Conservation (phyloP, 2,888 invertebrate genomes). For the Metalampra italica region DNA sequence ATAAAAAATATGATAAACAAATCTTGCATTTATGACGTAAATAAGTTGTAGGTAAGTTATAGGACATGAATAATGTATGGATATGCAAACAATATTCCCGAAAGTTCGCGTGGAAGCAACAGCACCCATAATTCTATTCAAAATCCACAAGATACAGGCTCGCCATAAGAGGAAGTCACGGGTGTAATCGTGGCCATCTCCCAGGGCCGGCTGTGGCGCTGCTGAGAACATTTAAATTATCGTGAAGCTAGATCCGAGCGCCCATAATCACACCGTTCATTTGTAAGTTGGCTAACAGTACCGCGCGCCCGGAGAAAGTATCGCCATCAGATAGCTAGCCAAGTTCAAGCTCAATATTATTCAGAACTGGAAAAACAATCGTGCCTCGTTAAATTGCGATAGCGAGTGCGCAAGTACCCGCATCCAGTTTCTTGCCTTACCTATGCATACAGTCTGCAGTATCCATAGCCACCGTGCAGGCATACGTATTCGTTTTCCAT, state of each 20-base stretch:
- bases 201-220: constrained; percentile 44
- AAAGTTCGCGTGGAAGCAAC: constrained; percentile 22
- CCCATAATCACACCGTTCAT: constrained; percentile 75
- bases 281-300: constrained; percentile 73
- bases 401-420: constrained; percentile 60
- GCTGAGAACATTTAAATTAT: constrained; percentile 75
- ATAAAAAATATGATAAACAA: no score
- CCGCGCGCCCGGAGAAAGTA: constrained; percentile 62
- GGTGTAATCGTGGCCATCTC: constrained; percentile 65
- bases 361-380: constrained; percentile 77
- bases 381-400: constrained; percentile 75
- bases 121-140: constrained; percentile 61
- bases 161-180: constrained; percentile 68
- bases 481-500: constrained; percentile 9
- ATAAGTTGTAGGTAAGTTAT: no score
- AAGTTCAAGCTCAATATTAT: constrained; percentile 70
- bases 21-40: no score
- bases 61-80: no score
- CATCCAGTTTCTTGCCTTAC: constrained; percentile 50
- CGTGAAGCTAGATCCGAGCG: constrained; percentile 69
- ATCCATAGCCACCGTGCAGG: constrained; percentile 1
- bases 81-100: constrained; percentile 18
- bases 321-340: constrained; percentile 64
- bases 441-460: constrained; percentile 12
- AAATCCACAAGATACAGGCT: constrained; percentile 55